Conservation (phyloP, 2,797 vertebrate species). For the Galagoides demidoff region DNA sequence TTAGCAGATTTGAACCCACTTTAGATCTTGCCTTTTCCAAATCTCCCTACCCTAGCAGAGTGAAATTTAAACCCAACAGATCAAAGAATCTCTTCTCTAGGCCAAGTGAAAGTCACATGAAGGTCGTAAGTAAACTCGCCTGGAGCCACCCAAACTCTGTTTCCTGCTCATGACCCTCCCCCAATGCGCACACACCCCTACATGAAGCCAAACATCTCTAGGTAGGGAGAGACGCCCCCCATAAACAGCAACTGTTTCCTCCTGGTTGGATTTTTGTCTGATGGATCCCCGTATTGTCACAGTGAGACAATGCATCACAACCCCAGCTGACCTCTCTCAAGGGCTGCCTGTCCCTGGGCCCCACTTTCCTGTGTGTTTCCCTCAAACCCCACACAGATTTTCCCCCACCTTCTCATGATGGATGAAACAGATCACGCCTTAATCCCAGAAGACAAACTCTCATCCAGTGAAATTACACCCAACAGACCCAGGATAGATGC, state of each 20-base stretch:
- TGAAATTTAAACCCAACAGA: background rate
- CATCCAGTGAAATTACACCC: background rate
- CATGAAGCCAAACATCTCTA: background rate
- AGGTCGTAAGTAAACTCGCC: background rate
- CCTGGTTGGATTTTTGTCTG: background rate
- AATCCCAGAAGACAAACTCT: background rate
- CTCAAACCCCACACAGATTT: background rate
- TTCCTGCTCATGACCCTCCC: background rate
- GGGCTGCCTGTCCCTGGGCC: background rate
- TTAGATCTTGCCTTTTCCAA: background rate
- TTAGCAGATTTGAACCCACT: background rate
- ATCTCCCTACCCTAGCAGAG: background rate
- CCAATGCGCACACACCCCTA: too few species aligned
- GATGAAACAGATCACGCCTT: background rate
- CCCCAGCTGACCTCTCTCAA: accelerated
- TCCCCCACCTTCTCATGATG: accelerated
- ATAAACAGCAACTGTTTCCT: accelerated
- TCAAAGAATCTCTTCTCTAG: background rate
- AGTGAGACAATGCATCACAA: background rate
- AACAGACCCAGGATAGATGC: too few species aligned
- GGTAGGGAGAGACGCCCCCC: background rate
- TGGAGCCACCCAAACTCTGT: background rate
- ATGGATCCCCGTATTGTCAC: background rate
- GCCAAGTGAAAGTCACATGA: background rate
- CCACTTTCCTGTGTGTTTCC: background rate